phyloP scores from a whole-genome alignment of 2,797 vertebrate genomes.

The Falco biarmicus region DNA sequence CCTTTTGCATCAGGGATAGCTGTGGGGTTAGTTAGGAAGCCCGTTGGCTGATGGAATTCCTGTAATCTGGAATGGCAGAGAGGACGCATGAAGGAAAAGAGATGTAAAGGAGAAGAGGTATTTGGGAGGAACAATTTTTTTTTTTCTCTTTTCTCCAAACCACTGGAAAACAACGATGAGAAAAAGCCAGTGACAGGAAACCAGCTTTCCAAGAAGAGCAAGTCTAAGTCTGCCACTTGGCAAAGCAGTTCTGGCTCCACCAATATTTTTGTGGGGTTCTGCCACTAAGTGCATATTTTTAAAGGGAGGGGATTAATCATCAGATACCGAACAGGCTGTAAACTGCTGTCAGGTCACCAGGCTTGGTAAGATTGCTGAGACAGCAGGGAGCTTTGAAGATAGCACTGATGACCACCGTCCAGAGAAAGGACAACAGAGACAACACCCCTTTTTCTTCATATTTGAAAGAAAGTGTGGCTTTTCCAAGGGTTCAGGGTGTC shows the following conservation, averaged over 20 bases:
- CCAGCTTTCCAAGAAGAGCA: slow-evolving; percentile 67
- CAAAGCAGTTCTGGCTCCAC: slow-evolving; percentile 49
- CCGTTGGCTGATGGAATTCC: neutral
- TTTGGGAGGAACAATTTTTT: neutral
- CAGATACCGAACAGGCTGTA: slow-evolving; percentile 5
- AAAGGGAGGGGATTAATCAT: slow-evolving; percentile 48
- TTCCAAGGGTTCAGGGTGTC: neutral
- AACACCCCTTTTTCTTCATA: neutral
- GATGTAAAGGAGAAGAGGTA: slow-evolving; percentile 15
- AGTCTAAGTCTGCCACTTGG: slow-evolving; percentile 57
- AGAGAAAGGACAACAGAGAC: neutral
- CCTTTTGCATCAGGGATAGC: neutral
- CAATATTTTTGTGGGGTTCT: slow-evolving; percentile 52
- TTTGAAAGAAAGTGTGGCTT: neutral
- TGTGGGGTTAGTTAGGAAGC: neutral
- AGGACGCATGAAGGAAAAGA: neutral
- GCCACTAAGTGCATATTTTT: slow-evolving; percentile 58
- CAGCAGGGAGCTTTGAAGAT: neutral
- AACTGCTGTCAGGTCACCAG: neutral
- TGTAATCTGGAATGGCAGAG: neutral
- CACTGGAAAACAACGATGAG: slow-evolving; percentile 37
- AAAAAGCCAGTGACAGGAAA: slow-evolving; percentile 55
- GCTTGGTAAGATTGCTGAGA: slow-evolving; percentile 24
- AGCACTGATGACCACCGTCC: neutral
- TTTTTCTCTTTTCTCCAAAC: slow-evolving; percentile 38